phyloP scores from a whole-genome alignment of 1,140 invertebrate species.

The Myzus persicae region DNA sequence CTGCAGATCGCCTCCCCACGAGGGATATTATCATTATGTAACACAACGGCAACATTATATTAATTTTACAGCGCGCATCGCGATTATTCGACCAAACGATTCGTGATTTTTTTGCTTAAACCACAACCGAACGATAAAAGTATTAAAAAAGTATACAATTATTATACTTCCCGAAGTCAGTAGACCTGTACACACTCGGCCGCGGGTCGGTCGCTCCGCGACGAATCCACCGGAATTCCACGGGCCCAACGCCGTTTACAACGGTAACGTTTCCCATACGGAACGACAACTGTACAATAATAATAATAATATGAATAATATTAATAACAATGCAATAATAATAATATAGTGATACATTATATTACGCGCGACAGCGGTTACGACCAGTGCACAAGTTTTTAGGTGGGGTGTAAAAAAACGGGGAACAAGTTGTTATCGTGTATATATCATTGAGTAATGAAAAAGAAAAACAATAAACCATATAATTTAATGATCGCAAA shows the following conservation, averaged over 20 bases:
- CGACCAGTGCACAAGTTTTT: neutral
- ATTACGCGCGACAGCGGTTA: neutral
- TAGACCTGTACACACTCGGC: neutral
- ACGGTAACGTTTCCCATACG: neutral
- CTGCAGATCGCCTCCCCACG: neutral
- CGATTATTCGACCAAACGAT: neutral
- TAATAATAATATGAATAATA: conserved; percentile 1
- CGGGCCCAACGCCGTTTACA: neutral
- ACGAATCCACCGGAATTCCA: neutral
- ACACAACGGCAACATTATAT: neutral
- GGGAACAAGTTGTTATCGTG: neutral
- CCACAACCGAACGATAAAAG: neutral
- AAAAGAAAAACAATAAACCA: neutral
- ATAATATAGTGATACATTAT: neutral
- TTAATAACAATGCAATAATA: neutral
- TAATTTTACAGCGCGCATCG: neutral
- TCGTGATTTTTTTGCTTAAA: neutral
- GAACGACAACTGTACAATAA: neutral
- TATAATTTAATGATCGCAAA: neutral
- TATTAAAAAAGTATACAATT: neutral
- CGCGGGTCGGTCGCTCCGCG: no score
- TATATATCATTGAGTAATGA: neutral
- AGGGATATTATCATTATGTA: neutral
- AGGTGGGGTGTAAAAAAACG: neutral
- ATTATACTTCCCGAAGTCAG: neutral